Evolutionary conservation across 1,140 invertebrate species (phyloP).

Genomic region (Steinernema khuongi): DNA sequence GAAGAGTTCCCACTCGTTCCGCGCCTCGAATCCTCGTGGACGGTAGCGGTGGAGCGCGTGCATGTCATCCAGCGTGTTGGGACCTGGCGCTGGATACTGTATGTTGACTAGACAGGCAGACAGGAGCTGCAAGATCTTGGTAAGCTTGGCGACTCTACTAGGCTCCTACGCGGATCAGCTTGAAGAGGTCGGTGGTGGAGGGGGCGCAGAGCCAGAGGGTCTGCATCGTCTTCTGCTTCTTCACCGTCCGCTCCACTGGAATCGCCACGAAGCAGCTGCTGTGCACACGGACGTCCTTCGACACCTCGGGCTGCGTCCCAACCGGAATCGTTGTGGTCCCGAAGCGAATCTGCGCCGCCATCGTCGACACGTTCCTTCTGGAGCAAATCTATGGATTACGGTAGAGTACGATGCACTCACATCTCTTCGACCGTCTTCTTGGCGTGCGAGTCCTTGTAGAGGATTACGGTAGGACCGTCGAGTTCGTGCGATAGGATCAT

Average conservation of each 20-base stretch:
- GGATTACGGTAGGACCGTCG: background rate
- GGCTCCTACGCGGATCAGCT: background rate
- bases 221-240: slow-evolving; percentile 11
- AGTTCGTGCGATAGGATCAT: slow-evolving; percentile 7
- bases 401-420: background rate
- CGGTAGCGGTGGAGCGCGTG: slow-evolving; percentile 28
- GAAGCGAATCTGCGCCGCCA: background rate
- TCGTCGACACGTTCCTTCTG: slow-evolving; percentile 10
- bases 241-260: slow-evolving; percentile 8
- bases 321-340: slow-evolving; percentile 1
- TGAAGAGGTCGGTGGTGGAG: background rate
- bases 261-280: slow-evolving; percentile 4
- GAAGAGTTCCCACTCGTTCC: slow-evolving; percentile 35
- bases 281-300: slow-evolving; percentile 8
- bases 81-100: slow-evolving; percentile 19
- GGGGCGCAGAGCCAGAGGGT: slow-evolving; percentile 1
- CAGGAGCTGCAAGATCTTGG: background rate
- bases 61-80: slow-evolving; percentile 19
- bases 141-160: background rate
- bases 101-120: background rate
- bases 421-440: slow-evolving; percentile 7
- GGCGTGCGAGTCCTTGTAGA: slow-evolving; percentile 5
- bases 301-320: background rate
- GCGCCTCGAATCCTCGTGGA: slow-evolving; percentile 19
- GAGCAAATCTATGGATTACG: background rate